Percentiles rank a stretch among this genome's conserved stretches.
Conservation (phyloP, 2,888 invertebrate genomes). For the Brachynemurus nebulosus region DNA sequence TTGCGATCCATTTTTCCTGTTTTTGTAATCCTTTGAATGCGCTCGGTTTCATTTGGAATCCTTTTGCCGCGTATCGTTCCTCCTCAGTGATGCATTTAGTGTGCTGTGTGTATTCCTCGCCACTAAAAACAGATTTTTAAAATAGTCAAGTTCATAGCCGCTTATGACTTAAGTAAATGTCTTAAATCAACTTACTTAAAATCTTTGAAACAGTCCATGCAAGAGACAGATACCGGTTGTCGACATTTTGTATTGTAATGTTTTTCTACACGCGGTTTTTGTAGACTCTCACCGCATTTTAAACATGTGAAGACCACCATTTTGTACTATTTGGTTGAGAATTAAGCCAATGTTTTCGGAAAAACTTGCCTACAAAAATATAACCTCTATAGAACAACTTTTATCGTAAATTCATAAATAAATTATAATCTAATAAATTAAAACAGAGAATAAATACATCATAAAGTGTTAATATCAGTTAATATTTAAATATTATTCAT, state of each 20-base stretch:
- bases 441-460: neutral
- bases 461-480: neutral
- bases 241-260: conserved; percentile 4
- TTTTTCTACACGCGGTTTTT: conserved; percentile 9
- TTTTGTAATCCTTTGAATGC: conserved; percentile 3
- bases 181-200: conserved; percentile 2
- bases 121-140: no score
- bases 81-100: conserved; percentile 8
- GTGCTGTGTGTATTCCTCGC: neutral
- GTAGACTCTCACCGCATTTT: conserved; percentile 7
- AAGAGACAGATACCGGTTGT: conserved; percentile 2
- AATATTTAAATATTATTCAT: no score
- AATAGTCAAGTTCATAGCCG: neutral
- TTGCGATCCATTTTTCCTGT: conserved; percentile 8
- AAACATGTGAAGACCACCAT: conserved; percentile 8
- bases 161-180: neutral
- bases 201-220: conserved; percentile 8
- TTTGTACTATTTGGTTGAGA: neutral
- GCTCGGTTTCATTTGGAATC: conserved; percentile 6
- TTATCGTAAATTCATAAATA: neutral
- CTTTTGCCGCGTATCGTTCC: conserved; percentile 9
- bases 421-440: neutral
- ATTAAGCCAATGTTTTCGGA: neutral
- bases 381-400: no score
- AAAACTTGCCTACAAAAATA: no score